Conservation (phyloP, 1,140 invertebrate species). For the Cherax quadricarinatus region DNA sequence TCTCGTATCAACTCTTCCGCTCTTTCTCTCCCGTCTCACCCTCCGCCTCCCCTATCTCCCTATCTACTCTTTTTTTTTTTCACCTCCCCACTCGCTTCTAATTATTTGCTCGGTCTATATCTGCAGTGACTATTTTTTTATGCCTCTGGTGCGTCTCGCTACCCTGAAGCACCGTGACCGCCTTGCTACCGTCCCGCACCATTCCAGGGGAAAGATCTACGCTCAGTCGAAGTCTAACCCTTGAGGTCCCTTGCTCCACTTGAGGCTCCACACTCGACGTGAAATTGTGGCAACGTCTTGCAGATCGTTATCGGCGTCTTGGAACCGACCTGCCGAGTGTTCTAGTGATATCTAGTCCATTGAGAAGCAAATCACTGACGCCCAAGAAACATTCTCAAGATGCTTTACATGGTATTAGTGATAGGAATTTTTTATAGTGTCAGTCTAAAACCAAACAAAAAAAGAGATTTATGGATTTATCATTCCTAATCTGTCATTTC, state of each 20-base stretch:
- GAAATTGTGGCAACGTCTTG: conserved; percentile 24
- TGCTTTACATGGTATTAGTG: no score
- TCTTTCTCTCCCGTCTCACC: no score
- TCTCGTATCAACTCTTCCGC: no score
- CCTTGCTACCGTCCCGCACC: neutral
- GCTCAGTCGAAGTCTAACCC: conserved; percentile 19
- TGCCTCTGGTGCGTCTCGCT: neutral
- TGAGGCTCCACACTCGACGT: neutral
- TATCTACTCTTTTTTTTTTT: neutral
- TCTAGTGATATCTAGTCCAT: conserved; percentile 28
- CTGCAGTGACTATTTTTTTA: neutral
- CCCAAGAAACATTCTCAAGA: no score
- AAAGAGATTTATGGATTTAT: no score
- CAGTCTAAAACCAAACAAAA: no score
- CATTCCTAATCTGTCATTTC: no score
- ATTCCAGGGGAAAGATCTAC: neutral
- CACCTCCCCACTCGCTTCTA: neutral
- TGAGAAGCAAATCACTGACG: neutral
- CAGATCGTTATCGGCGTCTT: neutral
- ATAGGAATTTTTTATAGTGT: no score
- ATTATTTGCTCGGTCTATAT: no score
- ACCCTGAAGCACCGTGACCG: neutral
- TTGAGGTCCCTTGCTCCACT: neutral
- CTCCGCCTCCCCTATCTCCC: neutral
- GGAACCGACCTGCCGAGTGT: neutral